A percentile compares a stretch with the other conserved stretches of the same genome.
Conservation (phyloP, 2,113 vertebrate genomes). For the Vanacampus margaritifer region DNA sequence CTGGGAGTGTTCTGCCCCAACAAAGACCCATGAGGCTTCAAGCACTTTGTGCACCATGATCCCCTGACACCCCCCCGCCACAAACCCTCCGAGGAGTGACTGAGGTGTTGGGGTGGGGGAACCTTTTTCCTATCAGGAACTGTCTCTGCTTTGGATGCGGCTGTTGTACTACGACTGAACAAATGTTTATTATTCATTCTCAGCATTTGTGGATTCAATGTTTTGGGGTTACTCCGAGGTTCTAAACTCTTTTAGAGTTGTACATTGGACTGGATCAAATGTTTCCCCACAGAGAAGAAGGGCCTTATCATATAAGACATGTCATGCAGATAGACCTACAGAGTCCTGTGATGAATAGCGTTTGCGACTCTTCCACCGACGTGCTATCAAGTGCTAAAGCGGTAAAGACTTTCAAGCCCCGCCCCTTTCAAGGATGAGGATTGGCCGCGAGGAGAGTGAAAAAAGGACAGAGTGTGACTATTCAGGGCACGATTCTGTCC, state of each 20-base stretch:
- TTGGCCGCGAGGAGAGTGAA: constrained; percentile 61
- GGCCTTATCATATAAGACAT: constrained; percentile 35
- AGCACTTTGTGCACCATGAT: constrained; percentile 51
- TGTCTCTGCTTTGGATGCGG: background rate
- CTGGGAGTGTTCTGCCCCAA: constrained; percentile 48
- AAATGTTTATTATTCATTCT: background rate
- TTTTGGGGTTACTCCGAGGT: background rate
- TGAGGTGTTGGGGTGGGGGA: constrained; percentile 23
- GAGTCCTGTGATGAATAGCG: constrained; percentile 30
- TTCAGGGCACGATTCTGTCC: constrained; percentile 74
- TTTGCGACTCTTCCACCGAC: constrained; percentile 18
- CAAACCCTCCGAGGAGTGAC: constrained; percentile 31
- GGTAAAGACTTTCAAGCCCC: constrained; percentile 58
- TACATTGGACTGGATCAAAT: constrained; percentile 15
- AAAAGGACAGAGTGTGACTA: constrained; percentile 62
- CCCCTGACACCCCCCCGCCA: constrained; percentile 40
- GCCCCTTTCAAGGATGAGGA: constrained; percentile 59
- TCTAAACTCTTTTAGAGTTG: no score
- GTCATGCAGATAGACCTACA: constrained; percentile 14
- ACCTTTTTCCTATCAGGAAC: background rate
- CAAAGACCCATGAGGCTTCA: constrained; percentile 55
- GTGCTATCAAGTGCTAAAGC: constrained; percentile 46
- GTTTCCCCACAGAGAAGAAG: constrained; percentile 18
- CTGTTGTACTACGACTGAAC: background rate
- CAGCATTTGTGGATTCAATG: background rate